Percentiles rank a stretch among this genome's conserved stretches.
Evolutionary conservation across 2,888 invertebrate species (phyloP).

Genomic region (Notocelia uddmanniana): DNA sequence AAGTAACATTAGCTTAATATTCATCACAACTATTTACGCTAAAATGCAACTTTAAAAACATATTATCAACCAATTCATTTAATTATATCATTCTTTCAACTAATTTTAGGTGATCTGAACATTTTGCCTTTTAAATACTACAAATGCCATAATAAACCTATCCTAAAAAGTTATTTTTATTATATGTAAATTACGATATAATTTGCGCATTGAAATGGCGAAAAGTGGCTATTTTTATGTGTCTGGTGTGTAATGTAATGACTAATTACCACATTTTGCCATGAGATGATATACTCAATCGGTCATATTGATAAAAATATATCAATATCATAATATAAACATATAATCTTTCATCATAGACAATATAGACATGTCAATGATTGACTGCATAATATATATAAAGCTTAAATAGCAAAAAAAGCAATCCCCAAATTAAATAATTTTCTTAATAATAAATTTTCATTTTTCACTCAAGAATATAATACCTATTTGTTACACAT

Average conservation of each 20-base stretch:
- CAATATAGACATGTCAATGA: not conserved
- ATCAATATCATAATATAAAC: not conserved
- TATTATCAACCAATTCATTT: not conserved
- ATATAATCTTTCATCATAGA: not conserved
- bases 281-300: slow-evolving; percentile 2
- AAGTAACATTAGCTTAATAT: slow-evolving; percentile 5
- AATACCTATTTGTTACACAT: not conserved
- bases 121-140: not conserved
- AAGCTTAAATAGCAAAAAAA: not conserved
- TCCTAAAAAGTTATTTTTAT: not conserved
- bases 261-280: not conserved
- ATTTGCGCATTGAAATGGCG: not conserved
- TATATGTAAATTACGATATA: not conserved
- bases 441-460: too few relatives aligned
- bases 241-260: not conserved
- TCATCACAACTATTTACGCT: not conserved
- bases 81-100: not conserved
- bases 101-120: not conserved
- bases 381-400: not conserved
- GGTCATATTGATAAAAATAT: not conserved
- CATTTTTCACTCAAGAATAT: not conserved
- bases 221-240: not conserved
- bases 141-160: not conserved
- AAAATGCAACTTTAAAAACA: slow-evolving; percentile 22
- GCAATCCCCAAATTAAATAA: not conserved